Evolutionary conservation across 2,888 invertebrate genomes (phyloP), one percentile per base, ranked within the genome.

Genomic region (Drosophila leonis): DNA sequence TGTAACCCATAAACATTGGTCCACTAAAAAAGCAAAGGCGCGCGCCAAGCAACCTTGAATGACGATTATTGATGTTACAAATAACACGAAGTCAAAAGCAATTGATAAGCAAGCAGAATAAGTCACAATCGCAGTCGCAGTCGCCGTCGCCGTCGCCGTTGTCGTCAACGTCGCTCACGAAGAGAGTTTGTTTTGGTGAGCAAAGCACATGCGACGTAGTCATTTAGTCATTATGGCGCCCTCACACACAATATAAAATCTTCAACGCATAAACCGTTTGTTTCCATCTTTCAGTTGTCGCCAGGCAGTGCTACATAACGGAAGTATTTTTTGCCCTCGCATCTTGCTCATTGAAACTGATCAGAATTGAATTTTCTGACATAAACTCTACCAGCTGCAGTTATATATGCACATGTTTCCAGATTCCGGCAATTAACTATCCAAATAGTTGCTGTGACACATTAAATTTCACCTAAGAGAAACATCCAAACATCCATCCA

Each of bases 281-380:
- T 66, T 76, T 66, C 56, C 46, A 75, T 37, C 10, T 78, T 86
- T 86, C 64, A 84, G 84, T 84, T 78, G 72, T 81, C 75, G 67
- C 49, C 65, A 59, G 72, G 63, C 84, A 69, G 60, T 79, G 60
- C 66, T 65, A 52, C 79, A 56, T 33, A 44, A 68, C 78, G 81
- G 83, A 80, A 78, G 76, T 72, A 41, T 49, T 39, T 57, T 64
- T 42, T 41, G 42, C 44, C 35, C 51, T 51, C 56, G 46, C 63
- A 39, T 29, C 44, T 41, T 12, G 9, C 44, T 18, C 37, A 31
- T 12, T 12, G 20, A 42, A 56, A 15, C 37, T 9, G 27, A 48
- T 24, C 20, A 18, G 41, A 63, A 70, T 1, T 10, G 15, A 42
- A 20, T 51, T 67, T 80, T 42, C 52, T 78, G 65, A 79, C 72